A percentile compares a stretch with the other conserved stretches of the same genome.
Conservation (phyloP, 1,140 invertebrate genomes). For the Archivesica marissinica region DNA sequence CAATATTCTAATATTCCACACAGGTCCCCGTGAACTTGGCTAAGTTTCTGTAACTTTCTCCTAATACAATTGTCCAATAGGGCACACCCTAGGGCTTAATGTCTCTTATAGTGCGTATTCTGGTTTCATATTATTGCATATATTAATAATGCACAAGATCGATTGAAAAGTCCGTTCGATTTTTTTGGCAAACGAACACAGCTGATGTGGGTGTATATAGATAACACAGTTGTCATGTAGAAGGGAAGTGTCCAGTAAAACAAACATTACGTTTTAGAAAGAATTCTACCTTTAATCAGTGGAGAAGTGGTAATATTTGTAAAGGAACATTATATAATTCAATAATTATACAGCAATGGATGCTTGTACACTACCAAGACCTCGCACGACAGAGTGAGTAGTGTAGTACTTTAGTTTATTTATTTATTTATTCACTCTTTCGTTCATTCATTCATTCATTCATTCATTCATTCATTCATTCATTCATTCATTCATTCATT, state of each 20-base stretch:
- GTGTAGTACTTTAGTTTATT: neutral
- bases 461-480: too few species aligned
- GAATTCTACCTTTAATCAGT: conserved; percentile 1
- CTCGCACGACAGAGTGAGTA: conserved; percentile 49
- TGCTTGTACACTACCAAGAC: conserved; percentile 37
- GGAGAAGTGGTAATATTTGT: neutral
- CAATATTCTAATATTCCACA: too few species aligned
- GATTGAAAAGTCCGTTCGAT: conserved; percentile 10
- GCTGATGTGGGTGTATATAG: neutral
- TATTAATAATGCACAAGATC: conserved; percentile 35
- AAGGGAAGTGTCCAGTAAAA: conserved; percentile 29
- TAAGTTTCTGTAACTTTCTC: neutral
- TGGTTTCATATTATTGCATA: too few species aligned
- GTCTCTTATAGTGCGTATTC: too few species aligned
- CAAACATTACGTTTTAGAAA: neutral
- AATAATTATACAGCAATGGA: conserved; percentile 28
- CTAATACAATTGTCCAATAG: neutral
- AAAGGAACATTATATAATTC: neutral
- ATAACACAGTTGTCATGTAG: conserved; percentile 16
- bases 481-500: too few species aligned
- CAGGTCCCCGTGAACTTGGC: neutral
- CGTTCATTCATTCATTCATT: neutral
- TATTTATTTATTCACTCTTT: neutral
- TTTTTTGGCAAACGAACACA: neutral
- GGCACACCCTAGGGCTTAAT: too few species aligned